phyloP scores from a whole-genome alignment of 2,888 invertebrate species.

The Leptarthrus brevirostris region DNA sequence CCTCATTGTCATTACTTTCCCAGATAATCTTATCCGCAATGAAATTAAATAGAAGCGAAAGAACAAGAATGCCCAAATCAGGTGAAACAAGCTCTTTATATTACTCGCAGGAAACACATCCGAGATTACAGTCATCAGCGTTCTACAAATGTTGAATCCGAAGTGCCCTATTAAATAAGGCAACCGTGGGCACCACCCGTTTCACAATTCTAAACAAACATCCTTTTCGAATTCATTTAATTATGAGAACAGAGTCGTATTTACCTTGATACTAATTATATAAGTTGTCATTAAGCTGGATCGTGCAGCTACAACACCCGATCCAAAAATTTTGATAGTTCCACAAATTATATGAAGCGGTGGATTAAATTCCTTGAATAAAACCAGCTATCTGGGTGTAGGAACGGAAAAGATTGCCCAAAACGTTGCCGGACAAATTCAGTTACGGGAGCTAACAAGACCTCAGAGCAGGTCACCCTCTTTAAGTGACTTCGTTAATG shows the following conservation, averaged over 20 bases:
- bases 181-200: conserved; percentile 1
- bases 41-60: not conserved
- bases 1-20: conserved; percentile 19
- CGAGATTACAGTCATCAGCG: conserved; percentile 13
- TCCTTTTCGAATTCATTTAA: conserved; percentile 18
- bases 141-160: conserved; percentile 33
- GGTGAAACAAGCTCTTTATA: not conserved
- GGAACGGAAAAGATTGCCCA: conserved; percentile 18
- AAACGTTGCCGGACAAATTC: conserved; percentile 36
- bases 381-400: conserved; percentile 18
- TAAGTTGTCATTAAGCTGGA: not conserved
- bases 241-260: not conserved
- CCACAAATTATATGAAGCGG: conserved; percentile 27
- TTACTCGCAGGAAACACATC: not conserved
- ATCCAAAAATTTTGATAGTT: conserved; percentile 41
- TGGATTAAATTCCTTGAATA: conserved; percentile 39
- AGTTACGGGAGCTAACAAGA: conserved; percentile 27
- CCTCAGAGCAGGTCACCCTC: conserved; percentile 39
- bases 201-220: conserved; percentile 3
- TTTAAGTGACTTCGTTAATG: conserved; percentile 47
- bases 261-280: conserved; percentile 40
- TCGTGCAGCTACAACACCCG: not conserved
- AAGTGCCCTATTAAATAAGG: conserved; percentile 32
- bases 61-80: not conserved
- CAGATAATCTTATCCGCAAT: not conserved